Base-by-base conservation (phyloP, 92 coral and sea anemone species). In the Epizoanthus illoricatus region DNA sequence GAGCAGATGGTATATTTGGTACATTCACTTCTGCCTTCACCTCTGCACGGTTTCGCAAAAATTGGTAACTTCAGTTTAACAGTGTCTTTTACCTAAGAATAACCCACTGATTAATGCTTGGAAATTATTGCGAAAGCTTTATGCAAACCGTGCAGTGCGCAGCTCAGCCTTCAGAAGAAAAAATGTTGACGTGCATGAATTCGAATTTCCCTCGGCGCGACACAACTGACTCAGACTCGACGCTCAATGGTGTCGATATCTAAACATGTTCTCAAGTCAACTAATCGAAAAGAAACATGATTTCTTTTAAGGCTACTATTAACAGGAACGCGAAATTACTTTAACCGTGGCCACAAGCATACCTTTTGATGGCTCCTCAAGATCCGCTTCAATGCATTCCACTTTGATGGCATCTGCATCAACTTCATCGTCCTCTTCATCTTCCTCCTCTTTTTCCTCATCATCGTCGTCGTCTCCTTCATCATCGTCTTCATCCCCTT, bases 321-420 rank as follows among this genome's bases (percentile, higher is more conserved):
- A 9, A 78, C n/a, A 62, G 45, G 28, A 63, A 78, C 65, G 54
- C 13, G 65, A 43, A 43, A 10, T 61, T 7, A 67, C 52, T 42
- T 63, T 5, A 63, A 24, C 39, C 17, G 52, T 12, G 47, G 49
- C 80, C 19, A 16, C 15, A n/a, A 42, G 41, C 82, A n/a, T 11
- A 78, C 82, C 82, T 78, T 78, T 78, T 4, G 71, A 74, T 21
- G 89, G 91, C 69, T 88, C 91, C 81, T 88, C 89, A 18, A 83
- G 76, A 33, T 70, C 49, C 81, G 86, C 86, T 57, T 70, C 79
- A 72, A 83, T 83, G 86, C 86, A 83, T 19, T 78, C 82, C 60
- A 78, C 82, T 63, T 90, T 85, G 75, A 90, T 80, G 88, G 89
- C 89, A 79, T 89, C 96, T 65, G 91, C 91, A 58, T 93, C 94